Conservation (phyloP, 37 sponge, comb jelly and placozoan species). For the Hexactinellida sp. region DNA sequence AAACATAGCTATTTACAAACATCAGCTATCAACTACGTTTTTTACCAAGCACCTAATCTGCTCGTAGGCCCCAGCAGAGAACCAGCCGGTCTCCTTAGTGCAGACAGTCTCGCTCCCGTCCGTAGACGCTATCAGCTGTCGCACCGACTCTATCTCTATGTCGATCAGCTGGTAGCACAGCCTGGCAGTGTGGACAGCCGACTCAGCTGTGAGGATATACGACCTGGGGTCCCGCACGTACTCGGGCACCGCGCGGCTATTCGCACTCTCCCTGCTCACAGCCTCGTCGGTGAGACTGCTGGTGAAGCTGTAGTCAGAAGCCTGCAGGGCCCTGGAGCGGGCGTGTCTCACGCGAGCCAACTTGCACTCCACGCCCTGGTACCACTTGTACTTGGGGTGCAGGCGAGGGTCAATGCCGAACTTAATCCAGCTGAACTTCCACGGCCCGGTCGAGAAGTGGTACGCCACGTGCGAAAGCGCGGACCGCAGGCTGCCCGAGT, state of each 20-base stretch:
- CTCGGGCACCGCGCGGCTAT: background rate
- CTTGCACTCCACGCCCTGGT: background rate
- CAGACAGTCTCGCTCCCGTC: background rate
- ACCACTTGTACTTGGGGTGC: slow-evolving; percentile 32
- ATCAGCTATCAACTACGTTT: too few relatives aligned
- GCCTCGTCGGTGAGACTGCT: background rate
- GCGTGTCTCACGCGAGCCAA: background rate
- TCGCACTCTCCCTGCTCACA: background rate
- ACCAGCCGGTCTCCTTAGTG: slow-evolving; percentile 1
- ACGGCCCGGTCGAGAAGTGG: slow-evolving; percentile 70
- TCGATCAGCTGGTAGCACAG: background rate
- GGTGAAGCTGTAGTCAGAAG: background rate
- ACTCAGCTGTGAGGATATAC: background rate
- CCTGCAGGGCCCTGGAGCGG: background rate
- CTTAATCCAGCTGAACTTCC: slow-evolving; percentile 64
- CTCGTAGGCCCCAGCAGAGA: background rate
- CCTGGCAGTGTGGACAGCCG: background rate
- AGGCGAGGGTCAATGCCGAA: slow-evolving; percentile 79
- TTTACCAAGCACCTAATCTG: background rate
- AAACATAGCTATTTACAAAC: too few relatives aligned
- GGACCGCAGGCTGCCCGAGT: background rate
- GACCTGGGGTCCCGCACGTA: background rate
- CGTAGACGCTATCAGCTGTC: background rate
- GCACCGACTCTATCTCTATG: background rate
- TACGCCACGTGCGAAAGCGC: slow-evolving; percentile 27